A percentile compares a stretch with the other conserved stretches of the same genome.
phyloP scores from a whole-genome alignment of 2,888 invertebrate genomes.

The Tachina grossa region DNA sequence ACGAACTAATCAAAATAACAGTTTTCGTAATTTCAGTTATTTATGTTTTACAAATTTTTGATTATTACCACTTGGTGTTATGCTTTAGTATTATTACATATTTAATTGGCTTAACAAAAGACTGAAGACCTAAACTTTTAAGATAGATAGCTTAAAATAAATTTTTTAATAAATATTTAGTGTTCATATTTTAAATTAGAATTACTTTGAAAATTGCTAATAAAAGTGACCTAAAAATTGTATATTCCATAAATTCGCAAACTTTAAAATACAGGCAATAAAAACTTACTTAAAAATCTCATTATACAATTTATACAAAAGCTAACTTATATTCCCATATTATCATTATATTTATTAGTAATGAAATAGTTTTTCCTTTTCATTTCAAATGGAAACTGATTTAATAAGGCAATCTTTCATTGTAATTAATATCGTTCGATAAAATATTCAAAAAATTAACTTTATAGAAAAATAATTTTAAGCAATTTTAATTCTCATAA shows the following conservation, averaged over 20 bases:
- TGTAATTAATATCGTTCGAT: no score
- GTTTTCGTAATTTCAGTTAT: conserved; percentile 9
- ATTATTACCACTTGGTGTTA: not conserved
- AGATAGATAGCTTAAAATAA: not conserved
- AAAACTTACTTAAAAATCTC: no score
- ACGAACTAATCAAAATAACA: not conserved
- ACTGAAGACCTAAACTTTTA: conserved; percentile 18
- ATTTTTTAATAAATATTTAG: not conserved
- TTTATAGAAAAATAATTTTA: no score
- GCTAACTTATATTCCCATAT: no score
- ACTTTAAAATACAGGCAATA: not conserved
- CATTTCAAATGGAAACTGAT: no score
- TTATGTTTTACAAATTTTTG: conserved; percentile 27
- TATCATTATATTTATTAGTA: no score
- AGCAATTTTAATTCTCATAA: no score
- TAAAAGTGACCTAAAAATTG: conserved; percentile 13
- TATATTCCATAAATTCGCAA: not conserved
- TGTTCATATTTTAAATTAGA: not conserved
- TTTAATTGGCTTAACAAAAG: not conserved
- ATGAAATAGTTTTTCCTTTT: no score
- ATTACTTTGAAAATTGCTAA: not conserved
- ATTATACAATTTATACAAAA: no score
- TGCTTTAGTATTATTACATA: not conserved
- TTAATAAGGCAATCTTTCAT: no score
- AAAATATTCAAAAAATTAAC: no score